phyloP scores from a whole-genome alignment of 2,113 vertebrate species.

The Apteryx mantelli region DNA sequence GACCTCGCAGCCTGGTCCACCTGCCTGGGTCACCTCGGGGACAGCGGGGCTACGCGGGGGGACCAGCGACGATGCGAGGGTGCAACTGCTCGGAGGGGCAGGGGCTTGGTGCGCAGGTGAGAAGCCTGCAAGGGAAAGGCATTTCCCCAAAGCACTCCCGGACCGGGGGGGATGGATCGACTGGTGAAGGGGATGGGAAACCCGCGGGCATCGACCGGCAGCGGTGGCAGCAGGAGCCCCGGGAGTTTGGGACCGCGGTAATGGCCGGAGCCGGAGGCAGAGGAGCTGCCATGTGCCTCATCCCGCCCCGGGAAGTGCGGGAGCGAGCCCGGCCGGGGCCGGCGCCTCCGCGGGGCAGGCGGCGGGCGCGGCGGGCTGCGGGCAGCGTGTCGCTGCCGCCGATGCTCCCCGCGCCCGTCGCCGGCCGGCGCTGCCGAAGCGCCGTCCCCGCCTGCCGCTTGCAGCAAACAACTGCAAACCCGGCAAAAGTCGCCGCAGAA shows the following conservation, averaged over 20 bases:
- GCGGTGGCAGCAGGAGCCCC: not conserved
- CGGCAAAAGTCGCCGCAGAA: too few species aligned
- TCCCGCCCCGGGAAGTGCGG: not conserved
- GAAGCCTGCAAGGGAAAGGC: not conserved
- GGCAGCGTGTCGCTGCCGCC: too few species aligned
- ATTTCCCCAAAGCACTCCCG: not conserved
- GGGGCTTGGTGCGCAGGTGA: not conserved
- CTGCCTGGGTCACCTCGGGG: not conserved
- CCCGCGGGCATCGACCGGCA: not conserved
- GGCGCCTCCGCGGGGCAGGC: not conserved
- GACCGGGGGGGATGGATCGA: not conserved
- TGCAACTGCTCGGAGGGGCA: not conserved
- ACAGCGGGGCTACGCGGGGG: not conserved
- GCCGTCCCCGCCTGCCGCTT: too few species aligned
- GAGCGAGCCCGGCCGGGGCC: not conserved
- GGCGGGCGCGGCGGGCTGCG: too few species aligned
- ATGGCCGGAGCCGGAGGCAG: not conserved
- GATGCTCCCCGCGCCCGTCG: too few species aligned
- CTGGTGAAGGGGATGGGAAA: not conserved
- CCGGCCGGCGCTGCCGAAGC: too few species aligned
- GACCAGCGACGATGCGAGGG: not conserved
- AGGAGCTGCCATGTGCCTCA: slow-evolving; percentile 11
- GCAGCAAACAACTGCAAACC: too few species aligned
- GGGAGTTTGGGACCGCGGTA: too few species aligned
- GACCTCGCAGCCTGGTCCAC: not conserved